Base-by-base conservation (phyloP, 2,113 vertebrate genomes). In the Piliocolobus tephrosceles region DNA sequence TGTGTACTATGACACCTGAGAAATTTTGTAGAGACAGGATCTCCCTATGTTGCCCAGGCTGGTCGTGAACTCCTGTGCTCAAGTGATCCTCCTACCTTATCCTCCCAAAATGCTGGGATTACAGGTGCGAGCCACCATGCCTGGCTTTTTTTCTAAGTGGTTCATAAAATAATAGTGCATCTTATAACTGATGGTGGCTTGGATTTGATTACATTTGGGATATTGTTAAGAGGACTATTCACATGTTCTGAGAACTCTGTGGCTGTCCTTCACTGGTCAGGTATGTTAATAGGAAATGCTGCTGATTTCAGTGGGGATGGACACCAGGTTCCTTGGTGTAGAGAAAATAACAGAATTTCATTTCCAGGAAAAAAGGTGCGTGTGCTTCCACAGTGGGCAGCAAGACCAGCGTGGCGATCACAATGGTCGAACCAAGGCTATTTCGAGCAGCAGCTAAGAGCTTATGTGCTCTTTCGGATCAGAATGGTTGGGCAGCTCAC, bases 301-400 rank as follows among this genome's bases (percentile, higher is more conserved):
- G 25, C 57, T 27, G 38, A 14, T n/a, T 75, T 52, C 32, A 64
- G 40, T 35, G 11, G 73, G 73, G 20, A 45, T 23, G 27, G 18
- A 58, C 17, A 57, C 11, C 35, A 47, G 20, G 0, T 38, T 61
- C 32, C 27, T 5, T 61, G 66, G 55, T 55, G 50, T n/a, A 58
- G 68, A 9, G 50, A 58, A 11, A 47, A 27, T 22, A 76, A n/a
- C 1, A 57, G 73, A 72, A 90, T 23, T 83, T n/a, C 73, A n/a
- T 38, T 79, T 87, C 45, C 35, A 43, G 68, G 73, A 3, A 13
- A 22, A 61, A 66, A n/a, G 43, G 43, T 4, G 17, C n/a, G 18
- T 23, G 2, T 0, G 2, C 61, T n/a, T 38, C 30, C 27, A 22
- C 3, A 40, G 12, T 3, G 13, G n/a, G 45, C 12, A 20, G 84